Evolutionary conservation across 92 coral and sea anemone genomes (phyloP), one percentile per base, ranked within the genome.

Genomic region (Porites cylindrica): DNA sequence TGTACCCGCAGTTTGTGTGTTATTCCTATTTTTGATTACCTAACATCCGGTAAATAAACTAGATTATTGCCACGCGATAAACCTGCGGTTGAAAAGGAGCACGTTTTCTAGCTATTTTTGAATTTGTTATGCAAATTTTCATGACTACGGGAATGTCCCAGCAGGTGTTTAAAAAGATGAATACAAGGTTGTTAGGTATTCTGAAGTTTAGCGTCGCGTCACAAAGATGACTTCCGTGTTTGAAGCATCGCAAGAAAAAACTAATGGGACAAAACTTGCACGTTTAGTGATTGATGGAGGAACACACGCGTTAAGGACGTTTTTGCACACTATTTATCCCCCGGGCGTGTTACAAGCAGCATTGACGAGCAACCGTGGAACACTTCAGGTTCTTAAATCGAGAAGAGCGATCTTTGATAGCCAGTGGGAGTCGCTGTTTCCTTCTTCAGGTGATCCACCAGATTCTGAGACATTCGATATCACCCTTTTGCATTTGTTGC

Each of bases 401-500:
- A 50, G 77, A 51, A 56, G 29, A 2, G 77, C 77, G 5, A 73
- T 73, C 8, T 51, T 73, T 20, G 77, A 73, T 13, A 73, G 62
- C 32, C 77, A 73, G 77, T 73, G 77, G 77, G 77, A 73, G 19
- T 59, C 38, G 0, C 9, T 73, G 32, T 73, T 16, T 26, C 77
- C 77, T 73, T 50, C 77, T n/a, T n/a, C 77, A 51, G 77, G 77
- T 50, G 11, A 18, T 13, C 77, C 77, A 51, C 62, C 77, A 73
- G 77, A 73, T 73, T 50, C 77, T 63, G 10, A 51, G 18, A 73
- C 62, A 14, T 73, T 73, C 52, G 77, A 73, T 32, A 73, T 73
- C 10, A 73, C 77, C 3, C 77, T 51, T 73, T 73, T 73, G 77
- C 77, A 73, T 73, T 51, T 73, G 77, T 59, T 73, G 14, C 77